phyloP scores from a whole-genome alignment of 30 jellyfish, hydroid and myxozoan species.

The Hydractinia symbiolongicarpus region DNA sequence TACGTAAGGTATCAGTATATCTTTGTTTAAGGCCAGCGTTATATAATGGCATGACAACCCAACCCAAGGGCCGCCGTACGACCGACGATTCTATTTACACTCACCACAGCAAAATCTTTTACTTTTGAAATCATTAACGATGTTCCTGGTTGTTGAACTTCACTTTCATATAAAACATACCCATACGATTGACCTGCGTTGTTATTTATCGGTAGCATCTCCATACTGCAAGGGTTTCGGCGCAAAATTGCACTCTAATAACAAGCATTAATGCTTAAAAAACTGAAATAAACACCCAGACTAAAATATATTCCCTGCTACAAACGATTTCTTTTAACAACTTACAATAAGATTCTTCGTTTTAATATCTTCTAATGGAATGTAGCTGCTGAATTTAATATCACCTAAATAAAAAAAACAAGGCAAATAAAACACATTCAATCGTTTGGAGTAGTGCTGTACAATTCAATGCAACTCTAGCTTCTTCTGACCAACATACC shows the following conservation, averaged over 20 bases:
- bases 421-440: neutral
- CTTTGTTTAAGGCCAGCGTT: neutral
- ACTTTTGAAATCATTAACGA: conserved; percentile 39
- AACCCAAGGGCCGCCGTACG: too few relatives aligned
- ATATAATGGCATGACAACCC: neutral
- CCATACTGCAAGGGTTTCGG: conserved; percentile 73
- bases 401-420: conserved; percentile 14
- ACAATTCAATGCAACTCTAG: too few relatives aligned
- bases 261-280: neutral
- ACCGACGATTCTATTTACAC: neutral
- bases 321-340: too few relatives aligned
- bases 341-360: too few relatives aligned
- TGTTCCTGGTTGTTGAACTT: neutral
- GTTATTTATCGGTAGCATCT: conserved; percentile 58
- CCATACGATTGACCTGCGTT: conserved; percentile 89
- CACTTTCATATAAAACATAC: conserved; percentile 62
- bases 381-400: neutral
- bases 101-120: conserved; percentile 60
- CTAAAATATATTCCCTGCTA: neutral
- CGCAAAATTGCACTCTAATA: conserved; percentile 9
- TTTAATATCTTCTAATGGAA: conserved; percentile 9
- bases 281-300: neutral
- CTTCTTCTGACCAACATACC: too few relatives aligned
- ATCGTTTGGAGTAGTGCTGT: too few relatives aligned
- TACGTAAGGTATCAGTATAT: neutral